A percentile compares a stretch with the other conserved stretches of the same genome.
Evolutionary conservation across 2,888 invertebrate genomes (phyloP).

Genomic region (Melinaea menophilus): DNA sequence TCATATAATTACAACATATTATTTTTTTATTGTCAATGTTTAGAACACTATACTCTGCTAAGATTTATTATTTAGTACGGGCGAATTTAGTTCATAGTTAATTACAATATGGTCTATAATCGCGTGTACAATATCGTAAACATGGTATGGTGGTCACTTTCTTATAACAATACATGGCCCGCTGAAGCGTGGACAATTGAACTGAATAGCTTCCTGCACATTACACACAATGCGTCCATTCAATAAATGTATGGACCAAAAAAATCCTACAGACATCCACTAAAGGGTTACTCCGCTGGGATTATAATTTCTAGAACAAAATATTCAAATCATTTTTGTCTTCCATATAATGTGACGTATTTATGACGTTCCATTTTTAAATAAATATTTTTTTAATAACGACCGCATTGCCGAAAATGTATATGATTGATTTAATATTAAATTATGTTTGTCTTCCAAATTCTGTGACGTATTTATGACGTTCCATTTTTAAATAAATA

Average conservation of each 20-base stretch:
- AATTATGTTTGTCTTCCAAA: background rate
- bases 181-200: slow-evolving; percentile 58
- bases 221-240: slow-evolving; percentile 64
- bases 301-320: slow-evolving; percentile 54
- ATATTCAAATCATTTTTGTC: slow-evolving; percentile 8
- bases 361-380: too few species aligned
- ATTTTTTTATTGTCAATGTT: too few species aligned
- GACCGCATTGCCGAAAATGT: too few species aligned
- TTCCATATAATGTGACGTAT: too few species aligned
- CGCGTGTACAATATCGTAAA: slow-evolving; percentile 15
- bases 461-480: too few species aligned
- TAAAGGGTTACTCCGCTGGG: slow-evolving; percentile 60
- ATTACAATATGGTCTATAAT: slow-evolving; percentile 10
- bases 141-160: slow-evolving; percentile 36
- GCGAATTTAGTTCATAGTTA: background rate
- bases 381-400: too few species aligned
- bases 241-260: slow-evolving; percentile 51
- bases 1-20: too few species aligned
- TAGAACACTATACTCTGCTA: too few species aligned
- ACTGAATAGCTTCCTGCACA: slow-evolving; percentile 65
- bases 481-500: too few species aligned
- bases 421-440: background rate
- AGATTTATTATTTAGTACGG: too few species aligned
- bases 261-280: slow-evolving; percentile 35
- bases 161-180: slow-evolving; percentile 49